phyloP scores from a whole-genome alignment of 2,888 invertebrate species.

The Philonicus albiceps region DNA sequence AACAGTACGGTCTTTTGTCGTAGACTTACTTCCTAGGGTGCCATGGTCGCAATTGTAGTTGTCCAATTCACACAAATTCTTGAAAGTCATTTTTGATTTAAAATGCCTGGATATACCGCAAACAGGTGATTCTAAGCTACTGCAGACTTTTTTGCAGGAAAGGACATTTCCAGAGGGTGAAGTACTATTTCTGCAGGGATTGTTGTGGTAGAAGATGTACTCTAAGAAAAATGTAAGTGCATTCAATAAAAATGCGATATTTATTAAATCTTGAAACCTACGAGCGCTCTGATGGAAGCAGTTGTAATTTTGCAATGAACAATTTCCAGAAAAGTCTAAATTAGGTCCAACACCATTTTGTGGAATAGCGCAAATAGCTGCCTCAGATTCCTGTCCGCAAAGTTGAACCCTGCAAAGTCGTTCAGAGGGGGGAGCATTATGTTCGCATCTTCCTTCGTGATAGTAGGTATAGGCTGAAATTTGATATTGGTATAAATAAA shows the following conservation, averaged over 20 bases:
- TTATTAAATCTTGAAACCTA: background rate
- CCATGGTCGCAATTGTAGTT: slow-evolving; percentile 13
- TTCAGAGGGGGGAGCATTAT: background rate
- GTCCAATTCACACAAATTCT: background rate
- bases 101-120: background rate
- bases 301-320: background rate
- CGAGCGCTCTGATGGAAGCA: background rate
- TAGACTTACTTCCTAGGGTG: background rate
- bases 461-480: background rate
- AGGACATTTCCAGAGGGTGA: background rate
- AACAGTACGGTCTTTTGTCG: too few species aligned
- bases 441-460: background rate
- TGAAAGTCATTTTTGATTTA: background rate
- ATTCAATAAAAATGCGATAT: background rate
- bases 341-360: background rate
- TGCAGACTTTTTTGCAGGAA: background rate
- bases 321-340: background rate
- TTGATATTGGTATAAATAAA: background rate
- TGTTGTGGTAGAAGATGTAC: background rate
- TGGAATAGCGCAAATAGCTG: background rate
- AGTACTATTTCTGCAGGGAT: background rate
- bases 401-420: background rate
- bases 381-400: background rate
- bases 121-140: background rate
- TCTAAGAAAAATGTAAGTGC: background rate